Base-by-base conservation (phyloP, 2,888 invertebrate genomes). In the Augochlorella aurata region DNA sequence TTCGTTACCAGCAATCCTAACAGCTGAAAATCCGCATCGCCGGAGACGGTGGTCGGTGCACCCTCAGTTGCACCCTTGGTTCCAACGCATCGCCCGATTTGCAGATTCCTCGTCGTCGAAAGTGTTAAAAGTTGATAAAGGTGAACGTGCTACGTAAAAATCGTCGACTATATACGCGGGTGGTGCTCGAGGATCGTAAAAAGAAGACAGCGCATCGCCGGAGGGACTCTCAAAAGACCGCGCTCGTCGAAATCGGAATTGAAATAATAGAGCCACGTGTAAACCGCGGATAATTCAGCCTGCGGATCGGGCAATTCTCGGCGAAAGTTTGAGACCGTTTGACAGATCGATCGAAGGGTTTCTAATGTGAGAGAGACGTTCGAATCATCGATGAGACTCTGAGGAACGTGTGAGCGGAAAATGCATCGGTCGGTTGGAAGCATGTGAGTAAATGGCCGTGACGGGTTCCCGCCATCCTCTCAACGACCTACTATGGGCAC, bases 401-500 rank as follows among this genome's bases (percentile, higher is more conserved):
- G n/a, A 78, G 24, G 52, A 38, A 76, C 63, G 68, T 74, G 66
- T 66, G 50, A 49, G 65, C 67, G 38, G 29, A 66, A 50, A 65
- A 76, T 86, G 84, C 76, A 52, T 77, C 73, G 66, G 44, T 76
- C 47, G 69, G 66, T 77, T 82, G 74, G 82, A 88, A 92, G 90
- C 83, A 93, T 93, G 93, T 93, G 93, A 93, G 92, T 93, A 92
- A 92, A 93, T 93, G 93, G 93, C 93, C 90, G 89, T 91, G 89
- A 87, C 88, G 89, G 88, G 89, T 88, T 88, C 89, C 90, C 85
- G 85, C 85, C 89, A 90, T 87, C 89, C 90, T 89, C 88, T 87
- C 89, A 91, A 90, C 89, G 88, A 92, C 92, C 91, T 93, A 94
- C 93, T 94, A 94, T 94, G 94, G 94, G 94, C 94, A 94, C 94